Percentiles rank a stretch among this genome's conserved stretches.
Conservation (phyloP, 2,797 vertebrate genomes). For the Paguma larvata region DNA sequence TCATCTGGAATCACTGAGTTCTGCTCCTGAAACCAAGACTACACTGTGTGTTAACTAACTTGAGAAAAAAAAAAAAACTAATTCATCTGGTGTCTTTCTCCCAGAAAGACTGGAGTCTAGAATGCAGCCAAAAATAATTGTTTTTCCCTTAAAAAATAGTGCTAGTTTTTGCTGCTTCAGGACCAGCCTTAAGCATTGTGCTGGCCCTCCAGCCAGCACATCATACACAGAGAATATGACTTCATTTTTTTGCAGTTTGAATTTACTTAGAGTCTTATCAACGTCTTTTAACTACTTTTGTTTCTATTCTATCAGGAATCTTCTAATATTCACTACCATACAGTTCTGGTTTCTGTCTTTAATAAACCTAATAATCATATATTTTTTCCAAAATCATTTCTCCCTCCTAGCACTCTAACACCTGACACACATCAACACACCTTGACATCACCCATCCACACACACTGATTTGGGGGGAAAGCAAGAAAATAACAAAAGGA, state of each 20-base stretch:
- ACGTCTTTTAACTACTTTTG: background rate
- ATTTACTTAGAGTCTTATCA: background rate
- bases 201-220: background rate
- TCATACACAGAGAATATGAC: background rate
- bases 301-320: background rate
- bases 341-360: background rate
- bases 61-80: background rate
- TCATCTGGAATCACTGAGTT: background rate
- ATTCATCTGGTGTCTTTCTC: background rate
- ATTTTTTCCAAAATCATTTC: background rate
- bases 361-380: background rate
- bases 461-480: background rate
- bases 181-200: background rate
- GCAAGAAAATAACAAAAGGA: background rate
- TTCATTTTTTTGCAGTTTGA: background rate
- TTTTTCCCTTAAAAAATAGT: background rate
- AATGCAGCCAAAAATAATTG: background rate
- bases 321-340: background rate
- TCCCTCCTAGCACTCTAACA: background rate
- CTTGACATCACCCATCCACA: background rate
- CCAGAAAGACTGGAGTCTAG: background rate
- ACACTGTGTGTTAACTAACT: too few relatives aligned
- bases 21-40: too few relatives aligned
- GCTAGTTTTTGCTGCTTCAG: background rate
- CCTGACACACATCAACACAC: background rate